phyloP scores from a whole-genome alignment of 1,140 invertebrate genomes.

The Drosophila sulfurigaster region DNA sequence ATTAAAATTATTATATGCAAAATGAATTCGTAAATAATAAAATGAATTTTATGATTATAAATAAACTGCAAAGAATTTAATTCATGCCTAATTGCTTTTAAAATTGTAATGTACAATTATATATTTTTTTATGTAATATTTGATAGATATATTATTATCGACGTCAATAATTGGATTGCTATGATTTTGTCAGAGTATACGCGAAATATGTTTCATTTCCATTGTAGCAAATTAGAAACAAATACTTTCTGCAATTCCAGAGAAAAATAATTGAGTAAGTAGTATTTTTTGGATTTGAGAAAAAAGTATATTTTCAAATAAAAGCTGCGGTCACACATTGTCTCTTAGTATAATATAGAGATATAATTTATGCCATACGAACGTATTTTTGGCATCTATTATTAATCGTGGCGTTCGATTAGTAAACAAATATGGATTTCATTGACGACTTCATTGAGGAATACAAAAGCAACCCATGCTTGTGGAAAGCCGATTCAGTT shows the following conservation, averaged over 20 bases:
- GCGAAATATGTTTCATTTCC: neutral
- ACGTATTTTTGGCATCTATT: conserved; percentile 37
- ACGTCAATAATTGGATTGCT: too few species aligned
- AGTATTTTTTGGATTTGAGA: neutral
- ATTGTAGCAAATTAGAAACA: neutral
- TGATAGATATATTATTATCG: too few species aligned
- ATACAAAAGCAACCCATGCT: conserved; percentile 80
- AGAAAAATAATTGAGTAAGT: neutral
- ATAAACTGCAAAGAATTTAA: too few species aligned
- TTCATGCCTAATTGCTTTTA: too few species aligned
- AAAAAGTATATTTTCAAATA: conserved; percentile 13
- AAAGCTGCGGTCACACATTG: neutral
- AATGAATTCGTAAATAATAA: too few species aligned
- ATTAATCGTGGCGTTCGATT: conserved; percentile 45
- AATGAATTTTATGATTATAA: too few species aligned
- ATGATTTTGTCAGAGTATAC: neutral
- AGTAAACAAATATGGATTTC: conserved; percentile 80
- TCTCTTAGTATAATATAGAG: conserved; percentile 23
- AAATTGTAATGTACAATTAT: too few species aligned
- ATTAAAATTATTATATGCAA: too few species aligned
- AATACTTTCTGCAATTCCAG: too few species aligned
- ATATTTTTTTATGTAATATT: too few species aligned
- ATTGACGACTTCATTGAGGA: conserved; percentile 84
- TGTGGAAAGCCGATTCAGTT: conserved; percentile 81
- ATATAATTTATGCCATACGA: conserved; percentile 39